Evolutionary conservation across 2,113 vertebrate genomes (phyloP).

Genomic region (Syrmaticus mikado): DNA sequence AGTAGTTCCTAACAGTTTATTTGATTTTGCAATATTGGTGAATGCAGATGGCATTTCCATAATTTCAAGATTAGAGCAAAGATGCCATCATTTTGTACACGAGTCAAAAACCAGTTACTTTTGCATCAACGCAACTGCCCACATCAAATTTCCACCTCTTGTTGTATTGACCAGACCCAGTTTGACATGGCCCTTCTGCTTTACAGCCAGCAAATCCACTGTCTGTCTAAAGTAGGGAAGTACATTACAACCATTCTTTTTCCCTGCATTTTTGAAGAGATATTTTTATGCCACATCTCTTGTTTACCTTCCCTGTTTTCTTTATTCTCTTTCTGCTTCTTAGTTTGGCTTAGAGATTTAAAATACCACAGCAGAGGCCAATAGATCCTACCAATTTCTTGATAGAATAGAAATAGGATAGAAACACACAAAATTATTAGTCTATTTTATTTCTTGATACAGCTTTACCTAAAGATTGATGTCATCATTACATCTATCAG

Average conservation of each 20-base stretch:
- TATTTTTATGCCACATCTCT: neutral
- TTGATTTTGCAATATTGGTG: neutral
- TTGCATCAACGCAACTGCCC: neutral
- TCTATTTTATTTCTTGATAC: neutral
- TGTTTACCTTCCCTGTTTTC: neutral
- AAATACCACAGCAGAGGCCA: neutral
- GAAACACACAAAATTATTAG: neutral
- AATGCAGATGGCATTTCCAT: neutral
- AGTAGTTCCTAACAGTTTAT: neutral
- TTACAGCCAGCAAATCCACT: neutral
- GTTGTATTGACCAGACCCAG: neutral
- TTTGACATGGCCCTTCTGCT: neutral
- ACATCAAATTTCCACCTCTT: neutral
- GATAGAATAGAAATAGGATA: neutral
- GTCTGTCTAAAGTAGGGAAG: neutral
- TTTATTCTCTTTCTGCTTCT: neutral
- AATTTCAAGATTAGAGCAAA: neutral
- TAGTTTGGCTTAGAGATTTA: neutral
- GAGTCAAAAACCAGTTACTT: rapidly evolving
- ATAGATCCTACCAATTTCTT: neutral
- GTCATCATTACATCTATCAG: neutral
- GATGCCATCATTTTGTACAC: neutral
- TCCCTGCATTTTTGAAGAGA: neutral
- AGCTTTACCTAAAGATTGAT: neutral
- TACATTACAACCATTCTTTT: neutral